A percentile compares a stretch with the other conserved stretches of the same genome.
These are phyloP conservation scores for Rana temporaria DNA, from an alignment of 2,113 vertebrate species.

Conservation along the genomic window DNA sequence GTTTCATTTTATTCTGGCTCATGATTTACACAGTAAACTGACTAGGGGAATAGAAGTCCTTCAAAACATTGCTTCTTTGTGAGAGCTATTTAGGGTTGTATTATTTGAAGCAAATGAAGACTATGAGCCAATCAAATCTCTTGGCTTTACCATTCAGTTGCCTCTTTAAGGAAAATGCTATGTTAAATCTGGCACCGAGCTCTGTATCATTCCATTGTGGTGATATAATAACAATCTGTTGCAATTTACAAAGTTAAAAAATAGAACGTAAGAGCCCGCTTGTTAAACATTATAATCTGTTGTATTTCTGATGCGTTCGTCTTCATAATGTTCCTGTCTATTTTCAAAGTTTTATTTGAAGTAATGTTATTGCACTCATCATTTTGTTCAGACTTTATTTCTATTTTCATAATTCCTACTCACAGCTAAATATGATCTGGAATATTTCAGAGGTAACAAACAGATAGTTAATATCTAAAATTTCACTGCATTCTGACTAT, in stretches of 20 bases:
- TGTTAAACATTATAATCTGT: slow-evolving; percentile 48
- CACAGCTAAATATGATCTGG: slow-evolving; percentile 6
- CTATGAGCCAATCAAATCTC: slow-evolving; percentile 48
- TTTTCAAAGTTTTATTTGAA: slow-evolving; percentile 38
- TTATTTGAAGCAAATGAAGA: slow-evolving; percentile 54
- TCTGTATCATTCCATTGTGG: slow-evolving; percentile 45
- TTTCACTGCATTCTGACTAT: not conserved
- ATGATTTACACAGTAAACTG: slow-evolving; percentile 47
- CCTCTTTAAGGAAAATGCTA: slow-evolving; percentile 55
- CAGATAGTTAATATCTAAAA: not conserved
- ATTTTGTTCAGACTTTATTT: slow-evolving; percentile 24
- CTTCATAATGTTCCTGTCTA: slow-evolving; percentile 39
- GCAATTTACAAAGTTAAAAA: slow-evolving; percentile 55
- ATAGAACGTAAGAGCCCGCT: slow-evolving; percentile 48
- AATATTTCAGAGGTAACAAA: slow-evolving; percentile 38
- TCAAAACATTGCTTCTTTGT: slow-evolving; percentile 53
- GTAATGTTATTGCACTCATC: slow-evolving; percentile 26
- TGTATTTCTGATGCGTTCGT: slow-evolving; percentile 35
- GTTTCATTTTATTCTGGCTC: slow-evolving; percentile 42
- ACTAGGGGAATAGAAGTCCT: slow-evolving; percentile 48
- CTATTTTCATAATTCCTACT: slow-evolving; percentile 30
- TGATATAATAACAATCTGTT: slow-evolving; percentile 57
- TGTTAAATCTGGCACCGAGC: slow-evolving; percentile 50
- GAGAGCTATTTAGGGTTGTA: slow-evolving; percentile 48
- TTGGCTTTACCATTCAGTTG: slow-evolving; percentile 53